Conservation (phyloP, 2,888 invertebrate species). For the Ennomos erosarius region DNA sequence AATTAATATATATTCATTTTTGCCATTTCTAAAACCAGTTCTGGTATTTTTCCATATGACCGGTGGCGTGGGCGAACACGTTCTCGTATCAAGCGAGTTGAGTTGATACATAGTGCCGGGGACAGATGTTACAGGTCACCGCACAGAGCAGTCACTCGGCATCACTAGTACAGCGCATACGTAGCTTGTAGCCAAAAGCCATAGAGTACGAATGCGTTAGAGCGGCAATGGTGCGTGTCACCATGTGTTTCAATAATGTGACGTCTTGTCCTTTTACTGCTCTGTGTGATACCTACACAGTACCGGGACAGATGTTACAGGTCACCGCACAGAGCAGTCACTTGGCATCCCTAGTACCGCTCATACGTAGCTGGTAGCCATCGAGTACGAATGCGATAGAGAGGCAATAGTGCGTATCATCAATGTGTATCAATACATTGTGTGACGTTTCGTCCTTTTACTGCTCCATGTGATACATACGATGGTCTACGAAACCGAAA, state of each 20-base stretch:
- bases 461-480: no score
- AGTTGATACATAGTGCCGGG: not conserved
- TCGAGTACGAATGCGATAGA: not conserved
- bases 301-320: slow-evolving; percentile 14
- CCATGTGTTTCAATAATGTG: no score
- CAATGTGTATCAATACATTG: no score
- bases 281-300: no score
- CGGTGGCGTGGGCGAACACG: not conserved
- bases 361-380: slow-evolving; percentile 4
- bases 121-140: slow-evolving; percentile 20
- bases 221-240: not conserved
- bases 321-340: slow-evolving; percentile 20
- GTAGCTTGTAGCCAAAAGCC: slow-evolving; percentile 1
- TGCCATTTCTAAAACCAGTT: not conserved
- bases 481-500: no score
- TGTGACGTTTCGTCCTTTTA: no score
- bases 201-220: not conserved
- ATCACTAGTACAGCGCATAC: not conserved
- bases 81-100: not conserved
- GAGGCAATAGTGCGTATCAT: not conserved
- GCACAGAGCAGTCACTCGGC: slow-evolving; percentile 17
- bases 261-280: no score
- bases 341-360: not conserved
- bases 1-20: no score
- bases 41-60: slow-evolving; percentile 10